Conservation (phyloP, 2,113 vertebrate species). For the Numenius arquata region DNA sequence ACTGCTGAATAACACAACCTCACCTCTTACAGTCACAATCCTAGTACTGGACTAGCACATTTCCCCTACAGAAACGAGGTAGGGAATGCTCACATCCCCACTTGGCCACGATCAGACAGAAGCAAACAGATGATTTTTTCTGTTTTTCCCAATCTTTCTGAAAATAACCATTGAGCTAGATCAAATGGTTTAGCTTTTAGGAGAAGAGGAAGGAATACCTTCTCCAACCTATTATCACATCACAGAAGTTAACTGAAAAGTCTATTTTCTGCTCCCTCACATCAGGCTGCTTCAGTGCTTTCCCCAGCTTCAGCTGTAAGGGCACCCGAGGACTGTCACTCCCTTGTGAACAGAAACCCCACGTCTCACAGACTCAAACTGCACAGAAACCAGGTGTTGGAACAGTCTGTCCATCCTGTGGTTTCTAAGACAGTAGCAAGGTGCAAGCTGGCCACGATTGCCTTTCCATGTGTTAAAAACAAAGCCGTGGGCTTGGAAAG, state of each 20-base stretch:
- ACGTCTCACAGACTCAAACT: neutral
- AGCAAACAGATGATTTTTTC: neutral
- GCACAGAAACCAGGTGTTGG: neutral
- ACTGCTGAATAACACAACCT: neutral
- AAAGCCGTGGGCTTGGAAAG: neutral
- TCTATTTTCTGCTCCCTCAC: neutral
- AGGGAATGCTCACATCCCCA: neutral
- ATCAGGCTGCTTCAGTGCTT: neutral
- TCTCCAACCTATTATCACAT: neutral
- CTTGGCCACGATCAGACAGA: neutral
- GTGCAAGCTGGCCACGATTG: neutral
- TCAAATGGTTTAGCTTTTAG: neutral
- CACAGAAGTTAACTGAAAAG: neutral
- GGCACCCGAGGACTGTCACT: neutral
- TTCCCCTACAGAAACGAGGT: neutral
- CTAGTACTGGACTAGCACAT: neutral
- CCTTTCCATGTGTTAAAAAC: neutral
- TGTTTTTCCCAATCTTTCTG: neutral
- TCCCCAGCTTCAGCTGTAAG: neutral
- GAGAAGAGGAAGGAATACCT: neutral
- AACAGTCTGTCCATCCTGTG: neutral
- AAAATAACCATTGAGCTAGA: neutral
- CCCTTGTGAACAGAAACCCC: neutral
- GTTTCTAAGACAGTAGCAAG: neutral
- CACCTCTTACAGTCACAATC: neutral